These are phyloP conservation scores for Cydia strobilella DNA, from an alignment of 1,140 invertebrate genomes.

Conservation along the genomic window DNA sequence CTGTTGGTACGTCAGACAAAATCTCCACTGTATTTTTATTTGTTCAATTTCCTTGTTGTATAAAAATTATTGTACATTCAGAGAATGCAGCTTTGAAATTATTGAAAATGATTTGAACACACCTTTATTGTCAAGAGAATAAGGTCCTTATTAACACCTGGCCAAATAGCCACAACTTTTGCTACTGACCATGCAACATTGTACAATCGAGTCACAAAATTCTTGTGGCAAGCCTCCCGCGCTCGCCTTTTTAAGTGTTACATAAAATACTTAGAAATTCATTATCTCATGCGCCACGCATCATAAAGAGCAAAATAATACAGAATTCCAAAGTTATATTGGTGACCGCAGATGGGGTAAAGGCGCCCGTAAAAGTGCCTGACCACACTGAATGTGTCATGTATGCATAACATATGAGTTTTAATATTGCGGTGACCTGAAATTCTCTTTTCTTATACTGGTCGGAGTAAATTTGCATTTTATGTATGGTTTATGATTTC, in stretches of 20 bases:
- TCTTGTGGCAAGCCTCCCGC: too few relatives aligned
- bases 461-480: not conserved
- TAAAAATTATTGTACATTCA: too few relatives aligned
- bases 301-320: constrained; percentile 8
- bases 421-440: not conserved
- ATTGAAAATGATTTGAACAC: too few relatives aligned
- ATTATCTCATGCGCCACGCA: not conserved
- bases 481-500: not conserved
- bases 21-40: too few relatives aligned
- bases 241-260: not conserved
- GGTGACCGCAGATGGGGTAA: constrained; percentile 6
- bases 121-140: too few relatives aligned
- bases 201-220: too few relatives aligned
- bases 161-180: too few relatives aligned
- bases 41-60: too few relatives aligned
- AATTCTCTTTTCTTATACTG: not conserved
- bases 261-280: not conserved
- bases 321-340: constrained; percentile 17
- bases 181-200: too few relatives aligned
- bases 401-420: not conserved
- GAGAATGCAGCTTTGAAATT: too few relatives aligned
- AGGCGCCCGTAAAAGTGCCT: not conserved
- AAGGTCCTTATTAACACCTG: too few relatives aligned
- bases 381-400: not conserved
- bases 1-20: too few relatives aligned